Percentiles rank a stretch among this genome's conserved stretches.
These are phyloP conservation scores for Invenusta paracnida DNA, from an alignment of 2,888 invertebrate species.

Conservation along the genomic window DNA sequence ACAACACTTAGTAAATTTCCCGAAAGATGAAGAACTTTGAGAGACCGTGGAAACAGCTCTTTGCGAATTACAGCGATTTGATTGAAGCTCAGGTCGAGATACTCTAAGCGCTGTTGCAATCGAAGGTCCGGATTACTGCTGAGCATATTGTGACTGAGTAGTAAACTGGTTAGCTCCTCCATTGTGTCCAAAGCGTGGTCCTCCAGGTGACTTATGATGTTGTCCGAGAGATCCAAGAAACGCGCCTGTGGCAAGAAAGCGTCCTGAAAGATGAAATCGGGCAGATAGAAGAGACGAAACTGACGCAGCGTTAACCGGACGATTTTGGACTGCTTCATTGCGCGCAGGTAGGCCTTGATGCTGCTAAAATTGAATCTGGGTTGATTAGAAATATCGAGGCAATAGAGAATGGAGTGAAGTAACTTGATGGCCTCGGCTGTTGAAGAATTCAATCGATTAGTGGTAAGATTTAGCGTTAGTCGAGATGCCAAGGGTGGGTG, in stretches of 20 bases:
- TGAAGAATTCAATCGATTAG: background rate
- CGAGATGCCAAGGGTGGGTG: too few species aligned
- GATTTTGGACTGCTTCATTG: background rate
- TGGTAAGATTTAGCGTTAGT: background rate
- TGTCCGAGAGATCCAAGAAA: background rate
- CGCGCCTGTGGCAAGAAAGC: background rate
- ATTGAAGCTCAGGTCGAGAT: conserved; percentile 11
- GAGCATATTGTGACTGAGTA: background rate
- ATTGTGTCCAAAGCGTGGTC: background rate
- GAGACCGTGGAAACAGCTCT: background rate
- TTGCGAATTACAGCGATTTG: background rate
- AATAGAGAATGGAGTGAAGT: background rate
- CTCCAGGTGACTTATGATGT: background rate
- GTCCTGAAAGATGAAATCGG: background rate
- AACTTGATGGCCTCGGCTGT: background rate
- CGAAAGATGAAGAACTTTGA: background rate
- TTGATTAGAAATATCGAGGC: background rate
- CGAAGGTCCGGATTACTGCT: background rate
- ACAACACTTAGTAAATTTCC: background rate
- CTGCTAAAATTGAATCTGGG: background rate
- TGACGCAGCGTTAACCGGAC: background rate
- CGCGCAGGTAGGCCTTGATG: background rate
- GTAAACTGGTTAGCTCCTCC: background rate
- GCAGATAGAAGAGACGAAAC: background rate
- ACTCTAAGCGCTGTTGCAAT: background rate